Conservation (phyloP, 2,113 vertebrate genomes). For the Tragulus kanchil region DNA sequence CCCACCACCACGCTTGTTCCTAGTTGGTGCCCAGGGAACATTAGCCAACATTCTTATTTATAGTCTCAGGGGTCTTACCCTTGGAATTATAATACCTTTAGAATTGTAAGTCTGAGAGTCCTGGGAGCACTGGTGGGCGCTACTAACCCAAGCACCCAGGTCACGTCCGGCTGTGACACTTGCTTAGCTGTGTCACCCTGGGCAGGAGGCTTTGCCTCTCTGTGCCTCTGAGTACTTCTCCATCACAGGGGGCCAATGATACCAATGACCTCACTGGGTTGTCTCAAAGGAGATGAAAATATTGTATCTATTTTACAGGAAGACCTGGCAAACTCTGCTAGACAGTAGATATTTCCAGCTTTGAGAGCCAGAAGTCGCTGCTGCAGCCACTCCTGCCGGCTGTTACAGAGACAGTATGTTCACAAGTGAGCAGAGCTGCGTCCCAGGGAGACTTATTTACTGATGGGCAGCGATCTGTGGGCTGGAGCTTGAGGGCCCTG, state of each 20-base stretch:
- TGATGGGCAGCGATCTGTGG: background rate
- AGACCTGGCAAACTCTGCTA: background rate
- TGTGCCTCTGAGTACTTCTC: background rate
- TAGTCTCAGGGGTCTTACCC: background rate
- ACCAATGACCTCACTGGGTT: background rate
- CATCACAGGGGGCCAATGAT: background rate
- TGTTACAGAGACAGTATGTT: background rate
- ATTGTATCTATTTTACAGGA: background rate
- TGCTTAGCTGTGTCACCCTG: background rate
- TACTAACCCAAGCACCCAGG: background rate
- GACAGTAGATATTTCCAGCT: background rate
- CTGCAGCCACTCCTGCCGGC: background rate
- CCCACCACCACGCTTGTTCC: background rate
- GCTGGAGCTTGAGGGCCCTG: background rate
- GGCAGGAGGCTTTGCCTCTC: background rate
- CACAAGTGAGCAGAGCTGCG: background rate
- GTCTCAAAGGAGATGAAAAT: background rate
- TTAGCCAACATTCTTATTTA: background rate
- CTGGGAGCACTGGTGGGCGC: background rate
- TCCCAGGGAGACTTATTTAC: background rate
- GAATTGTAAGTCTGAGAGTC: background rate
- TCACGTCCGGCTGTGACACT: background rate
- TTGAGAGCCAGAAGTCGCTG: background rate
- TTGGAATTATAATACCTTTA: background rate
- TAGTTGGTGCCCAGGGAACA: background rate